These are phyloP conservation scores for Zaprionus lachaisei DNA, from an alignment of 1,140 invertebrate genomes.

Conservation along the genomic window DNA sequence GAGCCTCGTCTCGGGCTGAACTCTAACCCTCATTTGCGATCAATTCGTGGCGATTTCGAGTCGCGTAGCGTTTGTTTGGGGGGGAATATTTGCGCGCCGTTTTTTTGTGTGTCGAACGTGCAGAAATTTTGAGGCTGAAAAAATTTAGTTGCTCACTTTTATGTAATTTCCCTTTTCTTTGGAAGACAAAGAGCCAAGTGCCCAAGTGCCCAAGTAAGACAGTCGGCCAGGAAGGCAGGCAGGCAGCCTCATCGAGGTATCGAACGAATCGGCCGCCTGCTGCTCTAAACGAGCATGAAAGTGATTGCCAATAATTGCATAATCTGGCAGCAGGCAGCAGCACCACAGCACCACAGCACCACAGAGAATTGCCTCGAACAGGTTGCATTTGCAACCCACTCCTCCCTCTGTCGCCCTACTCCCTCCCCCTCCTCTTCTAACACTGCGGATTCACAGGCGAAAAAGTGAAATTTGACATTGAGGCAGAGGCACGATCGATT, in stretches of 20 bases:
- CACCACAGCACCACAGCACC: slow-evolving; percentile 26
- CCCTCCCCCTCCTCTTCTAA: neutral
- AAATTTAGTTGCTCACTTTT: slow-evolving; percentile 83
- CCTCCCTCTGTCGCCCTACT: neutral
- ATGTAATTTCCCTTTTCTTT: slow-evolving; percentile 83
- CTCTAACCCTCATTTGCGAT: slow-evolving; percentile 83
- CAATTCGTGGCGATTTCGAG: slow-evolving; percentile 79
- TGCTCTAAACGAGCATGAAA: slow-evolving; percentile 79
- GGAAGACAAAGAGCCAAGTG: slow-evolving; percentile 31
- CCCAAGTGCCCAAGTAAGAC: neutral
- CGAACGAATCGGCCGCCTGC: slow-evolving; percentile 55
- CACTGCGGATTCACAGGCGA: slow-evolving; percentile 34
- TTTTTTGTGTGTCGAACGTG: slow-evolving; percentile 72
- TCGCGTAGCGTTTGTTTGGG: slow-evolving; percentile 13
- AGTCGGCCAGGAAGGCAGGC: slow-evolving; percentile 5
- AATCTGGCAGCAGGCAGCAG: slow-evolving; percentile 55
- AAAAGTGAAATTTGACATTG: slow-evolving; percentile 81
- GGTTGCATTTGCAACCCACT: slow-evolving; percentile 52
- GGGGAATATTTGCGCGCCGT: slow-evolving; percentile 59
- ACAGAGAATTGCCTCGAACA: slow-evolving; percentile 65
- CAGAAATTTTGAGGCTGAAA: slow-evolving; percentile 65
- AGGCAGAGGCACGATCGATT: slow-evolving; percentile 53
- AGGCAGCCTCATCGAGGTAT: slow-evolving; percentile 8
- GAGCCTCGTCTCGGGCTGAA: slow-evolving; percentile 46
- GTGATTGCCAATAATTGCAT: slow-evolving; percentile 82